Percentiles rank a stretch among this genome's conserved stretches.
Evolutionary conservation across 64 coral and sea anemone species (phyloP).

Genomic region (Dendronephthya gigantea): DNA sequence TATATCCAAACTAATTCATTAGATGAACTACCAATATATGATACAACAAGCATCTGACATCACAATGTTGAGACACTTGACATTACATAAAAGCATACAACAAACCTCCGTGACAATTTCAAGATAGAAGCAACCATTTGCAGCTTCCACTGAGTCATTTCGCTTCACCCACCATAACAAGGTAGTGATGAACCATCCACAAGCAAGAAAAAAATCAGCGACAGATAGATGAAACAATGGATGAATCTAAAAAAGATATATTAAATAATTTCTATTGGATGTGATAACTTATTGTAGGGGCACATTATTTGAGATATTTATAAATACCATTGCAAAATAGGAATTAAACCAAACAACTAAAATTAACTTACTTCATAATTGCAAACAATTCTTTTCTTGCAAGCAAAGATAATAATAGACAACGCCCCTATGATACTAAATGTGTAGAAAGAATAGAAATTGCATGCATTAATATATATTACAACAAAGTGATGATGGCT

Average conservation of each 20-base stretch:
- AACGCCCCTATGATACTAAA: slow-evolving; percentile 47
- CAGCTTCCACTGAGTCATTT: neutral
- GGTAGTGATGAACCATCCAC: slow-evolving; percentile 45
- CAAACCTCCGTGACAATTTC: slow-evolving; percentile 58
- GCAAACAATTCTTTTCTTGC: slow-evolving; percentile 39
- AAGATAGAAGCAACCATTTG: slow-evolving; percentile 45
- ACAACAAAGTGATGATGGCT: too few relatives aligned
- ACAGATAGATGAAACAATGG: slow-evolving; percentile 77
- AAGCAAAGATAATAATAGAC: slow-evolving; percentile 43
- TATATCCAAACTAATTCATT: neutral
- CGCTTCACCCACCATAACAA: slow-evolving; percentile 28
- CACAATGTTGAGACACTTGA: too few relatives aligned
- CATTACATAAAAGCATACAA: too few relatives aligned
- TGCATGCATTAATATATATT: too few relatives aligned
- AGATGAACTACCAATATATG: neutral
- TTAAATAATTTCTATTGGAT: neutral
- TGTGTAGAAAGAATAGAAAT: neutral
- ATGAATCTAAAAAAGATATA: slow-evolving; percentile 38
- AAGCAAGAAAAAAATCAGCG: slow-evolving; percentile 63
- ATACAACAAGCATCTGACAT: too few relatives aligned
- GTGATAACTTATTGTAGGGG: neutral
- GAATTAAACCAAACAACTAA: neutral
- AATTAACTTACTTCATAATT: slow-evolving; percentile 38
- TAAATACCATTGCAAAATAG: neutral
- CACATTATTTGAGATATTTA: too few relatives aligned